Base-by-base conservation (phyloP, 2,888 invertebrate genomes). In the Blastobasis lacticolella region DNA sequence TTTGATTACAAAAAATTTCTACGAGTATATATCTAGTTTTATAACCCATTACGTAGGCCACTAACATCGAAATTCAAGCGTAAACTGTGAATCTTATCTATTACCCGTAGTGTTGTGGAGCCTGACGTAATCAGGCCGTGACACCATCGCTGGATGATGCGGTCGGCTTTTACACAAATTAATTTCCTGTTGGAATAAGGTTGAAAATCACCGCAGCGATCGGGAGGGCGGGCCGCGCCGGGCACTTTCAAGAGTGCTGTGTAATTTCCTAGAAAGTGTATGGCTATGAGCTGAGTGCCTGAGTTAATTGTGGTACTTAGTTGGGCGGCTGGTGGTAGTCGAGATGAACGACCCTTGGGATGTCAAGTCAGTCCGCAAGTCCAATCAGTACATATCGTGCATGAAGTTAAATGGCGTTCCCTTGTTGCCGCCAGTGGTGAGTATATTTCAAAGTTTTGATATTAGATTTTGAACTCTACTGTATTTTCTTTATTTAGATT, bases 351-450 rank as follows among this genome's bases (percentile, higher is more conserved):
- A 87, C 60, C 85, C 86, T 66, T 88, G 86, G 86, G 81, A 85
- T 56, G 88, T 87, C 9, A 88, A 88, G 62, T 81, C 78, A 40
- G 83, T 85, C 64, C 75, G 78, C 53, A 74, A 76, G 54, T 66
- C 77, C 4, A 74, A 75, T 50, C 81, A 83, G 54, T 93, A 92
- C 68, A 79, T 90, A 51, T 94, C 94, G 46, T 92, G 91, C 64
- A 93, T 94, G 73, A 92, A 91, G 88, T 88, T 94, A 60, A 91
- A 92, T 76, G 94, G 94, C 53, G 83, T 90, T 49, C 92, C 94
- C 23, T 91, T 95, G 59, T 89, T 95, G 56, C 94, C 94, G 50
- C 94, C 95, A 47, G 78, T 94, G 80, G 94, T 94, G 86, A 90
- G 90, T 88, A 5, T 42, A 8, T 10, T 42, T n/a, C n/a, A n/a